Conservation (phyloP, 2,888 invertebrate genomes). For the Scaptomyza reducta region DNA sequence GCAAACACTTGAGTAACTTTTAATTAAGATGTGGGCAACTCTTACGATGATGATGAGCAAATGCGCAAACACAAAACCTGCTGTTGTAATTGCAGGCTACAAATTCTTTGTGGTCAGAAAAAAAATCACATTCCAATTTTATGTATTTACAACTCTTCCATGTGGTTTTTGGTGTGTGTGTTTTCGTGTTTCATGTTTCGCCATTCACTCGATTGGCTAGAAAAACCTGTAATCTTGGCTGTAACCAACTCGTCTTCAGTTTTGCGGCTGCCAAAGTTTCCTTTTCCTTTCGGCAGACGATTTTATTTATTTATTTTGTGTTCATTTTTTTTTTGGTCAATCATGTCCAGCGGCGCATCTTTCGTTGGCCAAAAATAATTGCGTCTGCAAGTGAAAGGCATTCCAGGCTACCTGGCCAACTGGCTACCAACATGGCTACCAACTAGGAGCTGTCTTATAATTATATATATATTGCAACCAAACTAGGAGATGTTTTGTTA, state of each 20-base stretch:
- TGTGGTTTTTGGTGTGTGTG: conserved; percentile 4
- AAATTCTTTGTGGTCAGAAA: conserved; percentile 58
- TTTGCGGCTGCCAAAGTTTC: conserved; percentile 41
- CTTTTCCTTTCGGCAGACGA: conserved; percentile 51
- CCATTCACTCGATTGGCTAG: conserved; percentile 50
- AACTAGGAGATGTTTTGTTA: not conserved
- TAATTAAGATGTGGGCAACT: conserved; percentile 52
- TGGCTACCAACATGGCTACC: conserved; percentile 44
- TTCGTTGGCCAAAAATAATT: conserved; percentile 49
- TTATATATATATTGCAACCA: not conserved
- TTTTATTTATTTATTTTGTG: conserved; percentile 10
- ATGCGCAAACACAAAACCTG: conserved; percentile 8
- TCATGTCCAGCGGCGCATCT: conserved; percentile 56
- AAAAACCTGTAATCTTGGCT: conserved; percentile 55
- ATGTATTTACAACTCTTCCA: conserved; percentile 28
- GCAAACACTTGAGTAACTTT: conserved; percentile 58
- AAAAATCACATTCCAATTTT: conserved; percentile 67
- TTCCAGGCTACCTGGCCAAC: conserved; percentile 9
- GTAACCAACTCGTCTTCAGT: conserved; percentile 45
- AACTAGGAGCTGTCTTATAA: conserved; percentile 18
- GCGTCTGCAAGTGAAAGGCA: conserved; percentile 64
- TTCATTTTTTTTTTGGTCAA: conserved; percentile 10
- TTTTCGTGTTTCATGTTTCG: conserved; percentile 70
- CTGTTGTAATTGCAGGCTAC: conserved; percentile 36
- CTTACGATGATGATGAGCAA: not conserved